phyloP scores from a whole-genome alignment of 1,140 invertebrate genomes.

The Cryptotermes secundus region DNA sequence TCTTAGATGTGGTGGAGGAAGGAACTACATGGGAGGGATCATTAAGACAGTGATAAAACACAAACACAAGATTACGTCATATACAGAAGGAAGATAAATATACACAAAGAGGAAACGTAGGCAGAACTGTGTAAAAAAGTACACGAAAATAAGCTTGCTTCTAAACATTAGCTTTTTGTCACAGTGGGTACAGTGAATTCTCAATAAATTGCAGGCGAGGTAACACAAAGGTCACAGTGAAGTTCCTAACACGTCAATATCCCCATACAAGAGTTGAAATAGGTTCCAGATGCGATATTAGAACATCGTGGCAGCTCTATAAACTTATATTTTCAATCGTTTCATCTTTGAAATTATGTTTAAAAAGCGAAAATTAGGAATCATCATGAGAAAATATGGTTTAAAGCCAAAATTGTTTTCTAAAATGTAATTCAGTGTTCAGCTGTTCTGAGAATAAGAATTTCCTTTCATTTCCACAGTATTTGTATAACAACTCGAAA shows the following conservation, averaged over 20 bases:
- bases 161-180: background rate
- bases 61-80: background rate
- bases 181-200: background rate
- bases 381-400: no score
- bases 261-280: background rate
- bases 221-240: background rate
- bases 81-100: background rate
- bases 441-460: no score
- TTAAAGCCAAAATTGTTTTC: no score
- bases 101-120: background rate
- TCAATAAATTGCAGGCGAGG: background rate
- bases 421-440: no score
- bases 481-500: no score
- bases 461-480: no score
- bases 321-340: background rate
- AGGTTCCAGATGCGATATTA: background rate
- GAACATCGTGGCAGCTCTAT: background rate
- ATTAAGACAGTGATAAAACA: slow-evolving; percentile 5
- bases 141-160: background rate
- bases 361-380: no score
- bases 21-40: background rate
- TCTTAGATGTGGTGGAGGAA: background rate
- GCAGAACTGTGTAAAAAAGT: background rate
- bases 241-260: background rate
- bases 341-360: no score